Conservation (phyloP, 1,140 invertebrate genomes). For the Drosophila takahashii region DNA sequence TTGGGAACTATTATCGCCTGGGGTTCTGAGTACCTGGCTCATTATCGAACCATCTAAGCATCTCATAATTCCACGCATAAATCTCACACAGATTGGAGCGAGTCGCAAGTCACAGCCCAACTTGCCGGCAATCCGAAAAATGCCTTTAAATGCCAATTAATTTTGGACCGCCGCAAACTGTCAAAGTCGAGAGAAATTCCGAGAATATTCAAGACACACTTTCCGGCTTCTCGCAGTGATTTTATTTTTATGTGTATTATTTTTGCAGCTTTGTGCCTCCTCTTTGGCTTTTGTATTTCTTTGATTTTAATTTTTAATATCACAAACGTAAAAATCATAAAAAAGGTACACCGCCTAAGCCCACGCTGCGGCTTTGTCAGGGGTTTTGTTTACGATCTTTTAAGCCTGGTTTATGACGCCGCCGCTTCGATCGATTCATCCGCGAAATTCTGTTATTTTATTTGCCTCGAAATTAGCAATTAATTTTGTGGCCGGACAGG, state of each 20-base stretch:
- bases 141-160: constrained; percentile 78
- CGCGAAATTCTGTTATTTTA: constrained; percentile 39
- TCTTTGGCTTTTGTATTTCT: constrained; percentile 15
- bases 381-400: constrained; percentile 70
- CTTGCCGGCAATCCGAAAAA: constrained; percentile 45
- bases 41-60: constrained; percentile 20
- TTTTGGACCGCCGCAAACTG: constrained; percentile 63
- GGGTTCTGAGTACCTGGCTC: not conserved
- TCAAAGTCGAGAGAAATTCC: constrained; percentile 60
- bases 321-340: constrained; percentile 44
- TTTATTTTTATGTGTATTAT: constrained; percentile 41
- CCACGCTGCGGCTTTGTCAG: constrained; percentile 27
- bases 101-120: constrained; percentile 16
- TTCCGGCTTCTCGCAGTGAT: constrained; percentile 22
- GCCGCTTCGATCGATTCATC: constrained; percentile 57
- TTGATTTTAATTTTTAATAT: constrained; percentile 59
- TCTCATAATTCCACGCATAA: constrained; percentile 21
- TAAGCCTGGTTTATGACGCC: constrained; percentile 76
- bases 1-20: not conserved
- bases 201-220: constrained; percentile 53
- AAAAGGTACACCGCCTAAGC: constrained; percentile 31
- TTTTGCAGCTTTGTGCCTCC: constrained; percentile 18
- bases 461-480: constrained; percentile 68
- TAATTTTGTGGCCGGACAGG: constrained; percentile 47
- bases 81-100: constrained; percentile 30